Evolutionary conservation across 1,140 invertebrate species (phyloP).

Genomic region (Parasteatoda tepidariorum): DNA sequence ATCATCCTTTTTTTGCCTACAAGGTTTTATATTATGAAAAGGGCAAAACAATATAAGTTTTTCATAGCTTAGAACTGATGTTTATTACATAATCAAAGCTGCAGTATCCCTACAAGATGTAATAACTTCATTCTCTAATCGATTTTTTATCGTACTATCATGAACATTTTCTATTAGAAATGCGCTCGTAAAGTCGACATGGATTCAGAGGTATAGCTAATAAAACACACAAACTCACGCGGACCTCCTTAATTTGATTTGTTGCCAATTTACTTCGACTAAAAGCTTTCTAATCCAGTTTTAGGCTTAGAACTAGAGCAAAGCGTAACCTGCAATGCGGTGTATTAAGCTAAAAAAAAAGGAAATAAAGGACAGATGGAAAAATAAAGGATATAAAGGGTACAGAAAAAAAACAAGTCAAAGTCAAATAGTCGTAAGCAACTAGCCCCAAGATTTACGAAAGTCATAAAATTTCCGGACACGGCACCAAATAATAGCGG

Average conservation of each 20-base stretch:
- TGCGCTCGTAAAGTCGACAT: neutral
- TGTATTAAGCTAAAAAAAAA: neutral
- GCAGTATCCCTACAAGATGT: no score
- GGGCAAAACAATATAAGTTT: no score
- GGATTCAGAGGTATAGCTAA: neutral
- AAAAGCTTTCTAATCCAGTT: conserved; percentile 47
- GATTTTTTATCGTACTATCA: no score
- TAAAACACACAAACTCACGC: neutral
- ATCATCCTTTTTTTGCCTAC: no score
- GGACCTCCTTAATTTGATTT: conserved; percentile 16
- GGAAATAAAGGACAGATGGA: neutral
- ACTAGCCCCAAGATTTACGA: conserved; percentile 47
- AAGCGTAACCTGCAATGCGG: neutral
- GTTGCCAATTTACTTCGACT: conserved; percentile 30
- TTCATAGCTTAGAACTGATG: no score
- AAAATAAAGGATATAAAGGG: neutral
- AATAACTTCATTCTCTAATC: no score
- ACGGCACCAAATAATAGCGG: conserved; percentile 39
- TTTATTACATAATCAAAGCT: no score
- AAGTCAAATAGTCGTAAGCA: conserved; percentile 6
- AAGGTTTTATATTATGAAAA: no score
- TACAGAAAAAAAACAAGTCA: neutral
- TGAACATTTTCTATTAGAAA: neutral
- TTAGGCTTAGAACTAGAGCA: neutral
- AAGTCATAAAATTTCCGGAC: conserved; percentile 47